Percentiles rank a stretch among this genome's conserved stretches.
Conservation (phyloP, 2,113 vertebrate species). For the Octodon degus region DNA sequence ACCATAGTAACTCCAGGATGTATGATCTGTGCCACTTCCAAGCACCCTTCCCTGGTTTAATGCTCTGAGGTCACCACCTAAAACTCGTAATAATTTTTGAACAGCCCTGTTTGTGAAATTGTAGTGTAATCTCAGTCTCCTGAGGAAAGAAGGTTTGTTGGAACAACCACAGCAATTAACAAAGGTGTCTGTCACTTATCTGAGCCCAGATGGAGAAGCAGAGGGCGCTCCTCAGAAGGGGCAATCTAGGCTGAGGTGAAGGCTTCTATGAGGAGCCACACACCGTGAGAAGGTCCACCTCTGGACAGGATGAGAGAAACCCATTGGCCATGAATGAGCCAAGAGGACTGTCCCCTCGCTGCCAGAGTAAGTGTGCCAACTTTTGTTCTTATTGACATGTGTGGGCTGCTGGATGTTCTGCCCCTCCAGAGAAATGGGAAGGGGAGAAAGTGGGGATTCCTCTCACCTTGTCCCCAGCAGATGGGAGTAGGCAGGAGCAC, state of each 20-base stretch:
- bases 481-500: not conserved
- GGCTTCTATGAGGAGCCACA: rapidly evolving
- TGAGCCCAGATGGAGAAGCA: too few species aligned
- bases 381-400: not conserved
- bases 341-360: rapidly evolving
- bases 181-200: not conserved
- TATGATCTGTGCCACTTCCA: not conserved
- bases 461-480: not conserved
- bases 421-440: not conserved
- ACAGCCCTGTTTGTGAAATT: not conserved
- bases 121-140: rapidly evolving
- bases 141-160: not conserved
- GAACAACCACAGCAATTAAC: not conserved
- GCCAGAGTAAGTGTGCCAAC: too few species aligned
- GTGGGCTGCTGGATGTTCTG: rapidly evolving
- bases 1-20: too few species aligned
- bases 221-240: not conserved
- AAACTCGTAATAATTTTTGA: not conserved
- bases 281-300: too few species aligned
- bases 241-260: too few species aligned
- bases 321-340: not conserved
- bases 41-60: not conserved
- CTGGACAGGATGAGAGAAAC: too few species aligned
- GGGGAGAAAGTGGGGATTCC: too few species aligned
- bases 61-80: not conserved